Evolutionary conservation across 2,797 vertebrate species (phyloP).

Genomic region (Channa striata): DNA sequence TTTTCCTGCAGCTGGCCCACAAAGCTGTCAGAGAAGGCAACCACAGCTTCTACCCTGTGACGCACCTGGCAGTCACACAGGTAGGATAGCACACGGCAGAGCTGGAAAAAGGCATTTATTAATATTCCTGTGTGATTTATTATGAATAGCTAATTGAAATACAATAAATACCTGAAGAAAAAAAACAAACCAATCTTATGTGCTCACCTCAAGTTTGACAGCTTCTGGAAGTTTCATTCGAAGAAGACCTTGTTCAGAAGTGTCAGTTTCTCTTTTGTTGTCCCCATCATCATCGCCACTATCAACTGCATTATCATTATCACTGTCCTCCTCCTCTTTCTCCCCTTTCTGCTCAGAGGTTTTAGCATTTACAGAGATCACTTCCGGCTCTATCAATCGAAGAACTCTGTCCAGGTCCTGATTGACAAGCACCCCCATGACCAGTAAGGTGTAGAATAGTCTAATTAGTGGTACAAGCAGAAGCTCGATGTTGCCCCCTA

Average conservation of each 20-base stretch:
- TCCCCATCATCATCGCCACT: slow-evolving; percentile 14
- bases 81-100: slow-evolving; percentile 93
- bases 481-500: slow-evolving; percentile 92
- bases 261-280: slow-evolving; percentile 41
- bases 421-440: slow-evolving; percentile 91
- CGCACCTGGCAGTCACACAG: slow-evolving; percentile 93
- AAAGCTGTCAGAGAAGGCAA: slow-evolving; percentile 92
- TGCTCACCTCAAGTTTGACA: slow-evolving; percentile 92
- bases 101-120: slow-evolving; percentile 75
- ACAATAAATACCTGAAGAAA: neutral
- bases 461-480: slow-evolving; percentile 93
- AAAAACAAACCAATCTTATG: slow-evolving; percentile 2
- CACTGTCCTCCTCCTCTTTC: slow-evolving; percentile 24
- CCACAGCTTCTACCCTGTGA: slow-evolving; percentile 92
- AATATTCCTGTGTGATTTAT: neutral
- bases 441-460: slow-evolving; percentile 90
- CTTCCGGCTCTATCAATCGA: slow-evolving; percentile 88
- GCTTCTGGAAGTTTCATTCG: slow-evolving; percentile 95
- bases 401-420: slow-evolving; percentile 89
- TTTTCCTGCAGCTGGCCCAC: slow-evolving; percentile 93
- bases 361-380: slow-evolving; percentile 78
- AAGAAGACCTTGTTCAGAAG: slow-evolving; percentile 88
- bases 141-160: neutral
- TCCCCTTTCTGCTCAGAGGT: slow-evolving; percentile 67
- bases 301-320: slow-evolving; percentile 34